A percentile compares a stretch with the other conserved stretches of the same genome.
phyloP scores from a whole-genome alignment of 2,113 vertebrate genomes.

The Peromyscus polionotus region DNA sequence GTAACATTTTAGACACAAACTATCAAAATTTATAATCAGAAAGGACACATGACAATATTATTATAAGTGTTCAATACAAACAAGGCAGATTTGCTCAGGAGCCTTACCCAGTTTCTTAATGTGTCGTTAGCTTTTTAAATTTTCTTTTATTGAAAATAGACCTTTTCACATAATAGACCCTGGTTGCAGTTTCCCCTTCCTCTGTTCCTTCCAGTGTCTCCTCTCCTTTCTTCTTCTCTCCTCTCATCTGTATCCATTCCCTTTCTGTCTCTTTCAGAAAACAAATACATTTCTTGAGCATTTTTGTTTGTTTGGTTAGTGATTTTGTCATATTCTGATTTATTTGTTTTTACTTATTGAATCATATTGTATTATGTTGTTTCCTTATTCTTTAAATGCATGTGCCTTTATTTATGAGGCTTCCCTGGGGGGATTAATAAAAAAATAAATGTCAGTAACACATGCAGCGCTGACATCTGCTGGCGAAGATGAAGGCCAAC shows the following conservation, averaged over 20 bases:
- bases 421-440: conserved; percentile 26
- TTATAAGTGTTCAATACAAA: background rate
- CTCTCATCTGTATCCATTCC: background rate
- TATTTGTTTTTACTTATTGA: background rate
- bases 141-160: background rate
- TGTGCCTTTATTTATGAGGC: background rate
- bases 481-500: conserved; percentile 7
- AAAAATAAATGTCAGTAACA: background rate
- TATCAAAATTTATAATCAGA: background rate
- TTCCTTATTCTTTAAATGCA: background rate
- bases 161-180: background rate
- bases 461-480: conserved; percentile 72
- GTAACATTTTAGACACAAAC: background rate
- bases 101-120: background rate
- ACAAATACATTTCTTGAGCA: background rate
- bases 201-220: background rate
- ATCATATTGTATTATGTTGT: no score
- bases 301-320: background rate
- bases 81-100: background rate
- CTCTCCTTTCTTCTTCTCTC: background rate
- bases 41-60: background rate
- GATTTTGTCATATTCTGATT: background rate
- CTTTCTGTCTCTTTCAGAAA: background rate
- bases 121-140: background rate
- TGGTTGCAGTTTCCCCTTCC: no score